These are phyloP conservation scores for Neelides sp. DNA, from an alignment of 1,140 invertebrate genomes.

Conservation along the genomic window DNA sequence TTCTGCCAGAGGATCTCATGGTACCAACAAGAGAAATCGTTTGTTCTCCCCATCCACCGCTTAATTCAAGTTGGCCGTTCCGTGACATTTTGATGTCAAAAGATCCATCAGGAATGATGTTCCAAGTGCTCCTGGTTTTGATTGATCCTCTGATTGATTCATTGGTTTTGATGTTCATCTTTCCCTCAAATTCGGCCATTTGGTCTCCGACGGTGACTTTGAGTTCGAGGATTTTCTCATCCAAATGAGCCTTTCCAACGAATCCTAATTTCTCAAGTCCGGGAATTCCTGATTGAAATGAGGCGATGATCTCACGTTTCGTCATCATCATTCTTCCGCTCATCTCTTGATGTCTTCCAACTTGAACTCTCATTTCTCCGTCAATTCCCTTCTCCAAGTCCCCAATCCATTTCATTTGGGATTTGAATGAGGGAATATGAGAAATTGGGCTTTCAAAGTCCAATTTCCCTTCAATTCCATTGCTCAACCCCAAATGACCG, in stretches of 20 bases:
- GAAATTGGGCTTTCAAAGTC: slow-evolving; percentile 9
- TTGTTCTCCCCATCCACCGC: slow-evolving; percentile 10
- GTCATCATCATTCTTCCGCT: not conserved
- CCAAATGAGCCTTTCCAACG: not conserved
- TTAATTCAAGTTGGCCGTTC: slow-evolving; percentile 7
- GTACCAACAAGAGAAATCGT: slow-evolving; percentile 8
- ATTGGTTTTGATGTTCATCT: not conserved
- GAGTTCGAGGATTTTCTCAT: slow-evolving; percentile 1
- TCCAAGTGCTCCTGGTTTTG: slow-evolving; percentile 7
- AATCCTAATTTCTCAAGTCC: slow-evolving; percentile 11
- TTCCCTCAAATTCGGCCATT: not conserved
- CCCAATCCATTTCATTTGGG: slow-evolving; percentile 15
- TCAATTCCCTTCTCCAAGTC: slow-evolving; percentile 10
- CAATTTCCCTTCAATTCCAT: slow-evolving; percentile 14
- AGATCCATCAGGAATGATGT: slow-evolving; percentile 7
- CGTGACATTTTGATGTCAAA: slow-evolving; percentile 11
- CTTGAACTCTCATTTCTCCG: slow-evolving; percentile 6
- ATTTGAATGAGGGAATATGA: not conserved
- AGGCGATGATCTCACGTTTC: not conserved
- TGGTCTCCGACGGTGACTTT: slow-evolving; percentile 3
- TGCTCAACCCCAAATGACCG: slow-evolving; percentile 5
- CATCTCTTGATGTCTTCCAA: not conserved
- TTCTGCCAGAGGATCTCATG: not conserved
- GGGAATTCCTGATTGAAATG: slow-evolving; percentile 12
- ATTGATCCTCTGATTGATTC: not conserved